These are phyloP conservation scores for Orchesellides sinensis DNA, from an alignment of 2,888 invertebrate species.

Conservation along the genomic window DNA sequence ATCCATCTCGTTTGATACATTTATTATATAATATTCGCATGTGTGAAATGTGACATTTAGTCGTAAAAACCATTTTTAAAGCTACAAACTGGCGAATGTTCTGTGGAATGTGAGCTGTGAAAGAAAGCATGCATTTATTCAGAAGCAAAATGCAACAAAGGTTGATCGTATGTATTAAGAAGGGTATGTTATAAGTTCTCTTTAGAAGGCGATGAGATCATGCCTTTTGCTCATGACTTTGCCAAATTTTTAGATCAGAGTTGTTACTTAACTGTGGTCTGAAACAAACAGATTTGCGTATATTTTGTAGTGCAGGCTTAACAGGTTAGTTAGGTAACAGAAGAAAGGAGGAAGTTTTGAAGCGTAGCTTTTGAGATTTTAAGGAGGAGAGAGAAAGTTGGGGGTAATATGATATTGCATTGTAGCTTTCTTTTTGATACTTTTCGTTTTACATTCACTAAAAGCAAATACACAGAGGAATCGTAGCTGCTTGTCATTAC, in stretches of 20 bases:
- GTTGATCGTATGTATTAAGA: neutral
- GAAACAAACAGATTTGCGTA: constrained; percentile 9
- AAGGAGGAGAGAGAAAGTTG: neutral
- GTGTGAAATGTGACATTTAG: neutral
- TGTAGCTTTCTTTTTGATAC: neutral
- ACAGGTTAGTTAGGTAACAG: neutral
- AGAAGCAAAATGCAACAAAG: neutral
- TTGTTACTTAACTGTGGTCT: constrained; percentile 41
- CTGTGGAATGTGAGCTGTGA: constrained; percentile 11
- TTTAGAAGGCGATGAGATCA: neutral
- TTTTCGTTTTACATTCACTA: neutral
- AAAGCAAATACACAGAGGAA: neutral
- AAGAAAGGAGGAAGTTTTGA: neutral
- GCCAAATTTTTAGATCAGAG: constrained; percentile 57
- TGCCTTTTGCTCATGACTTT: constrained; percentile 62
- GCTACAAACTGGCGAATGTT: constrained; percentile 51
- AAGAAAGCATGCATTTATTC: neutral
- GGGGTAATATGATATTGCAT: constrained; percentile 1
- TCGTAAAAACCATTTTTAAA: neutral
- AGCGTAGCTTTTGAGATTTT: constrained; percentile 18
- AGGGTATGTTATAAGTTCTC: neutral
- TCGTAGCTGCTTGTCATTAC: neutral
- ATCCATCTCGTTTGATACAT: constrained; percentile 41
- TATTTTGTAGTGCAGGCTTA: constrained; percentile 25
- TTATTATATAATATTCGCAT: neutral